phyloP scores from a whole-genome alignment of 2,888 invertebrate genomes.

The Pristionchus fissidentatus region DNA sequence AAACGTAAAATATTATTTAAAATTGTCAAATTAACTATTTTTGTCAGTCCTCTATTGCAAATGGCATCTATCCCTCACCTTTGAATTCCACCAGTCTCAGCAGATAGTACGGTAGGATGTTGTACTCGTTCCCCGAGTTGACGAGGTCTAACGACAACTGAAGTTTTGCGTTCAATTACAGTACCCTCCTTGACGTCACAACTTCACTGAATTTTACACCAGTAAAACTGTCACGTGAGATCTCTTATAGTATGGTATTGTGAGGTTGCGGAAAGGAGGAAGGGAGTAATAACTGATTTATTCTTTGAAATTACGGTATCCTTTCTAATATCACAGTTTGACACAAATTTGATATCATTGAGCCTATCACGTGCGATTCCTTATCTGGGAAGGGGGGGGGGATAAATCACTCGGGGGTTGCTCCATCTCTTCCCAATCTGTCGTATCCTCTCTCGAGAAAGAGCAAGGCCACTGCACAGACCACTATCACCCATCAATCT shows the following conservation, averaged over 20 bases:
- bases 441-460: too few relatives aligned
- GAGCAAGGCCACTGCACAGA: too few relatives aligned
- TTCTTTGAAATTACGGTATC: background rate
- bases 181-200: background rate
- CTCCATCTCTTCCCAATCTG: too few relatives aligned
- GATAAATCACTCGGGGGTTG: too few relatives aligned
- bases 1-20: background rate
- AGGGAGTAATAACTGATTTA: too few relatives aligned
- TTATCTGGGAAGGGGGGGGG: too few relatives aligned
- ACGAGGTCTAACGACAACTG: background rate
- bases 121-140: background rate
- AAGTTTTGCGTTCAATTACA: background rate
- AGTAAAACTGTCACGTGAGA: background rate
- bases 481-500: too few relatives aligned
- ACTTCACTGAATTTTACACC: background rate
- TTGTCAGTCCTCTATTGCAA: background rate
- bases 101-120: constrained; percentile 14
- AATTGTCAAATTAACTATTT: too few relatives aligned
- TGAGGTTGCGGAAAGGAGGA: too few relatives aligned
- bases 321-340: background rate
- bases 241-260: too few relatives aligned
- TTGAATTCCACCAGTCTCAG: constrained; percentile 38
- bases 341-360: background rate
- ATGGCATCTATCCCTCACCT: background rate
- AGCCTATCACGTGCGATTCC: too few relatives aligned